Evolutionary conservation across 1,140 invertebrate genomes (phyloP).

Genomic region (Ips typographus): DNA sequence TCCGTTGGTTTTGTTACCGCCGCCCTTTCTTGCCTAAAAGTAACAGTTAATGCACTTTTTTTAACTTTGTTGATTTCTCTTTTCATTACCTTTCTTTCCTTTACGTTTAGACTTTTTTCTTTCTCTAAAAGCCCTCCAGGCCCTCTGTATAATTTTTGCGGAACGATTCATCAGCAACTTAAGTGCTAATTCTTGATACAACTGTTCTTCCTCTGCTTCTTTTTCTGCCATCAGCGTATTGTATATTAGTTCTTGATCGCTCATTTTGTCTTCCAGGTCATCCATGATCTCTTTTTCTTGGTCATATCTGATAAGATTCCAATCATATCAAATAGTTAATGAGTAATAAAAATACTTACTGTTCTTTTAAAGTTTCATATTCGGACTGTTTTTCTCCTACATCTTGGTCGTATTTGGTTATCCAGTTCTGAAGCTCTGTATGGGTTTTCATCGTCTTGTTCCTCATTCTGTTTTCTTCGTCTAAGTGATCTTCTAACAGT

Average conservation of each 20-base stretch:
- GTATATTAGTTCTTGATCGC: constrained; percentile 46
- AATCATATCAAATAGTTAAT: neutral
- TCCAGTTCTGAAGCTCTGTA: constrained; percentile 45
- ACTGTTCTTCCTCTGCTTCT: constrained; percentile 41
- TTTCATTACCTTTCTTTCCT: constrained; percentile 26
- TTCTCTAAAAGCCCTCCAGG: constrained; percentile 44
- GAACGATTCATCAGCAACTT: constrained; percentile 43
- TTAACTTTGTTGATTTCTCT: too few species aligned
- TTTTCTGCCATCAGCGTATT: constrained; percentile 43
- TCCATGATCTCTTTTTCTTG: constrained; percentile 40
- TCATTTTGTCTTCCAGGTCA: constrained; percentile 40
- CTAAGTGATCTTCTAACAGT: constrained; percentile 40
- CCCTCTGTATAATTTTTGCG: constrained; percentile 45
- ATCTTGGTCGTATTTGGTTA: constrained; percentile 46
- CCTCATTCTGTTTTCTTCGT: constrained; percentile 41
- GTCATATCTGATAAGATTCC: constrained; percentile 39
- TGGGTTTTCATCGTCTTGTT: constrained; percentile 44
- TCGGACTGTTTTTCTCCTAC: constrained; percentile 46
- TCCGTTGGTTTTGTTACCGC: too few species aligned
- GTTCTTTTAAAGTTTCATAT: constrained; percentile 41
- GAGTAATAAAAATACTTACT: constrained; percentile 26
- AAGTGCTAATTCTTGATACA: constrained; percentile 41
- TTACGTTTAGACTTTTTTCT: constrained; percentile 31
- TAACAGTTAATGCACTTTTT: too few species aligned
- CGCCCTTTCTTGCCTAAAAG: too few species aligned